Conservation (phyloP, 1,140 invertebrate species). For the Pristionchus pacificus region DNA sequence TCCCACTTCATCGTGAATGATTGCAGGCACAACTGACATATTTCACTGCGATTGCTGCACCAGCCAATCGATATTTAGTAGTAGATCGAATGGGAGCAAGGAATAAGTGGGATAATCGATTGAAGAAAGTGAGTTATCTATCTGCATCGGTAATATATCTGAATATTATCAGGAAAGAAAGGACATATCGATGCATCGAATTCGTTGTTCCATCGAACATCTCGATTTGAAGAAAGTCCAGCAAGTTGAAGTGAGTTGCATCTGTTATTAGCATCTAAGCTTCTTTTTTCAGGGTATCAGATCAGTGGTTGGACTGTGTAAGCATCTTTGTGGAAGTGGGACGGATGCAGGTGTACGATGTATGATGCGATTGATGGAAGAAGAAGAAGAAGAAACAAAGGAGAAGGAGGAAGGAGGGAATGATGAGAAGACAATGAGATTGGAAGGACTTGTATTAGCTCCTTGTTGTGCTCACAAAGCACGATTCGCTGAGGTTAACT, state of each 20-base stretch:
- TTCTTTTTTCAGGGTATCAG: constrained; percentile 19
- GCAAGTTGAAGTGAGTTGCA: constrained; percentile 26
- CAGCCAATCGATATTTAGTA: constrained; percentile 30
- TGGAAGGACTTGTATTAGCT: constrained; percentile 38
- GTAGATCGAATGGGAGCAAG: constrained; percentile 41
- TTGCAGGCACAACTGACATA: constrained; percentile 38
- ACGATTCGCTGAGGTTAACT: constrained; percentile 20
- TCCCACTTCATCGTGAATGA: no score
- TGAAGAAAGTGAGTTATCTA: constrained; percentile 22
- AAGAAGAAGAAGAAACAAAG: no score
- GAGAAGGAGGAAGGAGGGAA: constrained; percentile 31
- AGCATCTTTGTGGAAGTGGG: constrained; percentile 45
- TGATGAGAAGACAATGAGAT: constrained; percentile 28
- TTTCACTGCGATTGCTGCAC: constrained; percentile 36
- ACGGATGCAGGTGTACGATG: constrained; percentile 44
- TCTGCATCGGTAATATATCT: not conserved
- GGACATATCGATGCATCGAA: constrained; percentile 19
- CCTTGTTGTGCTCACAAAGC: constrained; percentile 47
- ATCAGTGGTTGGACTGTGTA: constrained; percentile 35
- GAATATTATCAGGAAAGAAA: constrained; percentile 32
- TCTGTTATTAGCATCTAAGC: not conserved
- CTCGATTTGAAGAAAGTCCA: constrained; percentile 40
- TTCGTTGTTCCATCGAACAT: constrained; percentile 45
- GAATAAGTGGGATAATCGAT: constrained; percentile 44
- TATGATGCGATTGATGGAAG: constrained; percentile 4